A percentile compares a stretch with the other conserved stretches of the same genome.
phyloP scores from a whole-genome alignment of 2,888 invertebrate genomes.

The Ditylenchus weischeri region DNA sequence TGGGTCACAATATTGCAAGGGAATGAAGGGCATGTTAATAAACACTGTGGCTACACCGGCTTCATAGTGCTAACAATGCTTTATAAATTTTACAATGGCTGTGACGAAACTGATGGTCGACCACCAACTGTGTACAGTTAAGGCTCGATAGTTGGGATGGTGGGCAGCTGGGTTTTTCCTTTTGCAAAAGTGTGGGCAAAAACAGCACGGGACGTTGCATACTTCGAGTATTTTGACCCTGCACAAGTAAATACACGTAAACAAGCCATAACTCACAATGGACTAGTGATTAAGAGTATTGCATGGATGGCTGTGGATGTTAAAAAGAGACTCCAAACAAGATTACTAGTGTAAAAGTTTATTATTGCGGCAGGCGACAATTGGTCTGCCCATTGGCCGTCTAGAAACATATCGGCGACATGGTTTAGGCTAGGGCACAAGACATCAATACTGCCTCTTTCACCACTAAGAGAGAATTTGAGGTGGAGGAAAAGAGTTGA shows the following conservation, averaged over 20 bases:
- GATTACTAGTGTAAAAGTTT: constrained; percentile 50
- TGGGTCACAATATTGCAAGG: no score
- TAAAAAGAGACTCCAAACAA: constrained; percentile 53
- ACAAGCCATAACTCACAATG: constrained; percentile 41
- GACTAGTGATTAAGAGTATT: constrained; percentile 53
- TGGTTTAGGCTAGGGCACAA: neutral
- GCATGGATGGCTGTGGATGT: constrained; percentile 56
- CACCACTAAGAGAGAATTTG: no score
- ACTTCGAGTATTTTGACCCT: no score
- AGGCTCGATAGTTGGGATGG: neutral
- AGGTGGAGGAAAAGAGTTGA: no score
- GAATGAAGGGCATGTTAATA: neutral
- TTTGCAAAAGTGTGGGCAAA: neutral
- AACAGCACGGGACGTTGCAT: no score
- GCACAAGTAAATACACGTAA: neutral
- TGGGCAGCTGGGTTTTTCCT: no score
- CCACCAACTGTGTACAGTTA: neutral
- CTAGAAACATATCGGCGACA: neutral
- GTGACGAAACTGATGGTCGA: neutral
- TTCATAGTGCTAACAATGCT: no score
- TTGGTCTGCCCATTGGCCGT: constrained; percentile 13
- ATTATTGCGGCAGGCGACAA: constrained; percentile 37
- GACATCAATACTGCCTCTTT: no score
- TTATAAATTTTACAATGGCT: no score
- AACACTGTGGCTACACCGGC: no score